Base-by-base conservation (phyloP, 2,797 vertebrate genomes). In the Gymnocypris eckloni region DNA sequence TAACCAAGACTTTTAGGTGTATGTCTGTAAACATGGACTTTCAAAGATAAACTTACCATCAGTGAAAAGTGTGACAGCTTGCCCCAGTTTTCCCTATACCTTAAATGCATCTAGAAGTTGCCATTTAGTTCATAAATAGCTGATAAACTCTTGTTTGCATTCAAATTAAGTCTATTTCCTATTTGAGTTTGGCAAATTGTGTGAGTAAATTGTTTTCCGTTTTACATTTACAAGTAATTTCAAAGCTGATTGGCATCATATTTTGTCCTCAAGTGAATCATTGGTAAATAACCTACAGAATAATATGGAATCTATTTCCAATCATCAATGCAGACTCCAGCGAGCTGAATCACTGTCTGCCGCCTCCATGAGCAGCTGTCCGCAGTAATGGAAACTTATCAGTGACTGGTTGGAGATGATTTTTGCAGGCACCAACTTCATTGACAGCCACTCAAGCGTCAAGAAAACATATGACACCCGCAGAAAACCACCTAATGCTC, bases 321-420 rank as follows among this genome's bases (percentile, higher is more conserved):
- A 69, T 79, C 82, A 45, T 76, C n/a, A 52, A 37, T 73, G 54
- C 61, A 76, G 41, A 67, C 75, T 64, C 25, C 25, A 52, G 28
- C 37, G 43, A 92, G 85, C 69, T 70, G 88, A 79, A 90, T 61
- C 56, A 7, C 4, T 61, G 50, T 61, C 22, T 76, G 59, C 25
- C 56, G 16, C 83, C 20, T 61, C 79, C 43, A 37, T n/a, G 28
- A 33, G 56, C 43, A 76, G 82, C 28, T 50, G 56, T 73, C 82
- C 4, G 43, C 43, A 4, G 54, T 52, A 67, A 83, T 50, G n/a
- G 9, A 67, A 52, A 66, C 22, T 16, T 73, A 45, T 37, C 39
- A 61, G n/a, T 48, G 39, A 72, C 16, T 48, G 54, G 15, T 64
- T 43, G 39, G 56, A 45, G 77, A 79, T 45, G 59, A 79, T 79